A percentile compares a stretch with the other conserved stretches of the same genome.
Evolutionary conservation across 1,140 invertebrate genomes (phyloP).

Genomic region (Aphis craccivora): DNA sequence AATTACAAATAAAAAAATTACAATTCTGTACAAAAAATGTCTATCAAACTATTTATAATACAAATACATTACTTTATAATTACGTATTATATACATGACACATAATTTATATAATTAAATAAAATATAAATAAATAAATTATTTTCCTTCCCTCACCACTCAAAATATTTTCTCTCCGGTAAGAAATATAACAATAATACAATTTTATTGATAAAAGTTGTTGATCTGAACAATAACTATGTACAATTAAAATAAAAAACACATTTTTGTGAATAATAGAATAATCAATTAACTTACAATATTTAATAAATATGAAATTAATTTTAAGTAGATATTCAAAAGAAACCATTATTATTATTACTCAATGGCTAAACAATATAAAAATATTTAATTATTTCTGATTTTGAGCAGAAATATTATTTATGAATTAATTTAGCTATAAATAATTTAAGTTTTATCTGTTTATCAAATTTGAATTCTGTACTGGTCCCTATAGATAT

Average conservation of each 20-base stretch:
- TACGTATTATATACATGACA: not conserved
- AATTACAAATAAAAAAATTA: slow-evolving; percentile 43
- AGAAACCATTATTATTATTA: not conserved
- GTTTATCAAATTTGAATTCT: not conserved
- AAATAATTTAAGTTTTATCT: not conserved
- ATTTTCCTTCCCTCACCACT: not conserved
- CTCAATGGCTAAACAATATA: not conserved
- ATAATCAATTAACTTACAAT: not conserved
- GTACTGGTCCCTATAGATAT: not conserved
- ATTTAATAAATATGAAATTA: not conserved
- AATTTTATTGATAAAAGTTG: not conserved
- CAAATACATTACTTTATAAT: not conserved
- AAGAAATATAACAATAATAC: not conserved
- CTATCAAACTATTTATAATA: slow-evolving; percentile 28
- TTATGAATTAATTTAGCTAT: not conserved
- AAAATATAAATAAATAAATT: not conserved
- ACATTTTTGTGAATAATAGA: not conserved
- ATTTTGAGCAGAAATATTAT: slow-evolving; percentile 39
- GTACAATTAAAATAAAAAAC: not conserved
- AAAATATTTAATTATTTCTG: slow-evolving; percentile 39
- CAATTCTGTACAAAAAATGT: slow-evolving; percentile 13
- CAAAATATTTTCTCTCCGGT: slow-evolving; percentile 30
- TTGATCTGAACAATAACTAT: not conserved
- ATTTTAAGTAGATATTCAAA: not conserved
- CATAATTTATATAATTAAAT: not conserved